These are phyloP conservation scores for Hydra vulgaris DNA, from an alignment of 30 jellyfish, hydroid and myxozoan genomes.

Conservation along the genomic window DNA sequence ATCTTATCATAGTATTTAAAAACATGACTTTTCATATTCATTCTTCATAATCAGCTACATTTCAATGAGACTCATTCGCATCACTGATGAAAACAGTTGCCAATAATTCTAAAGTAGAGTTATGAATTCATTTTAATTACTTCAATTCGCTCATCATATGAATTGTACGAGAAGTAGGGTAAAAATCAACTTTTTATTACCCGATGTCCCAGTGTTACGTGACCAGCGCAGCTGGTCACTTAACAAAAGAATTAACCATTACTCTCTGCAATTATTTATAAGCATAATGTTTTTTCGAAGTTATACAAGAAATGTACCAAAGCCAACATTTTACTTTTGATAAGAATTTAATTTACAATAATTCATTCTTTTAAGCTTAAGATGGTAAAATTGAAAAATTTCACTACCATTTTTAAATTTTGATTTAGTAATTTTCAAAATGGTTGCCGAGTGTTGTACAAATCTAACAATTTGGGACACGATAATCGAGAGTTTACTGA, in stretches of 20 bases:
- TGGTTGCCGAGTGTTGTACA: background rate
- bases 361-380: too few relatives aligned
- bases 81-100: background rate
- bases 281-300: background rate
- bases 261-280: background rate
- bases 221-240: too few relatives aligned
- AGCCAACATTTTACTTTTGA: too few relatives aligned
- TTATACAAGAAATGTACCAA: background rate
- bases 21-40: background rate
- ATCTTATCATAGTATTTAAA: background rate
- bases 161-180: too few relatives aligned
- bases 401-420: background rate
- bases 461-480: background rate
- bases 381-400: background rate
- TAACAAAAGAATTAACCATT: background rate
- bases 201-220: too few relatives aligned
- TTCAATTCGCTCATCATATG: background rate
- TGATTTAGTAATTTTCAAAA: background rate
- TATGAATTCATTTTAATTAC: background rate
- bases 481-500: background rate
- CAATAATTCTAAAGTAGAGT: background rate
- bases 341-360: too few relatives aligned
- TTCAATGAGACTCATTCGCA: background rate
- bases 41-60: background rate
- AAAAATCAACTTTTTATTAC: too few relatives aligned